Conservation (phyloP, 2,888 invertebrate genomes). For the Thumatha senex region DNA sequence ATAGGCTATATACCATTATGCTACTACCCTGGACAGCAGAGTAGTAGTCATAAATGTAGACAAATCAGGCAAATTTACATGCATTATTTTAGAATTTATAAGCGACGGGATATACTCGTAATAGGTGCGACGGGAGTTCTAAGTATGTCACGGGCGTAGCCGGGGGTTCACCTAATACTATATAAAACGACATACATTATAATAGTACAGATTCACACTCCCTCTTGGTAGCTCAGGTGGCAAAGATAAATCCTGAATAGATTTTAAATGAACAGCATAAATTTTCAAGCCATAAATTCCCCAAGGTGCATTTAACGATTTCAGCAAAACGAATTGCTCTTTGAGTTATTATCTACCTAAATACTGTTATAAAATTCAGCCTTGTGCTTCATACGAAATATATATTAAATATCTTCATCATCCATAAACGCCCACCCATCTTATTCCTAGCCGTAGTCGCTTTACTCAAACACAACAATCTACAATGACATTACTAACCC, state of each 20-base stretch:
- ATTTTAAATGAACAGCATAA: neutral
- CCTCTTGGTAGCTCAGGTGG: too few relatives aligned
- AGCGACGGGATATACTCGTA: too few relatives aligned
- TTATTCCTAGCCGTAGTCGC: conserved; percentile 25
- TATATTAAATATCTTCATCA: conserved; percentile 24
- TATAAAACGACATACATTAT: too few relatives aligned
- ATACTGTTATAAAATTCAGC: conserved; percentile 1
- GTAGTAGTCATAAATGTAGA: too few relatives aligned
- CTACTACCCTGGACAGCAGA: too few relatives aligned
- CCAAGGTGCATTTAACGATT: neutral
- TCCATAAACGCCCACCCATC: conserved; percentile 40
- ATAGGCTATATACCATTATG: too few relatives aligned
- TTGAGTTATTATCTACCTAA: neutral
- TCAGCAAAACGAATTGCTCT: neutral
- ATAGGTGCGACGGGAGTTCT: too few relatives aligned
- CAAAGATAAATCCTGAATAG: neutral
- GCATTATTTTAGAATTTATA: too few relatives aligned
- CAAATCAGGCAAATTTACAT: too few relatives aligned
- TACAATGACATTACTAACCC: conserved; percentile 50
- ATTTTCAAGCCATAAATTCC: neutral
- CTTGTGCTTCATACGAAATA: conserved; percentile 6
- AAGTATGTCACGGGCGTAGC: too few relatives aligned
- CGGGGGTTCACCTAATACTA: too few relatives aligned
- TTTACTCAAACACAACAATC: conserved; percentile 41
- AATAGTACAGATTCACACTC: too few relatives aligned